Evolutionary conservation across 2,113 vertebrate genomes (phyloP), one percentile per base, ranked within the genome.

Genomic region (Thunnus thynnus): DNA sequence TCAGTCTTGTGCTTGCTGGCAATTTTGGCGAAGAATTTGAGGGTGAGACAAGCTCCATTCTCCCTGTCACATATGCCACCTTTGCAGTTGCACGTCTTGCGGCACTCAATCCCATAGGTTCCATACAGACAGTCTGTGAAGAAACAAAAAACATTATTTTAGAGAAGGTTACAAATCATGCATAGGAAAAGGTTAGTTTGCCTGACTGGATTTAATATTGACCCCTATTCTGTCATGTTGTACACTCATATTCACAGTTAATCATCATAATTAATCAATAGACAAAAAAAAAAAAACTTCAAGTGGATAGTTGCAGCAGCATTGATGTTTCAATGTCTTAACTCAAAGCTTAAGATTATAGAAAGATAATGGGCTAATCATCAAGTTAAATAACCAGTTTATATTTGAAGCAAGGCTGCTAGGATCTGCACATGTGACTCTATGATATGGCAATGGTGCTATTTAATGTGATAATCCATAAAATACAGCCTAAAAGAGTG

Each of bases 31-130:
- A 98, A 96, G 93, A 99, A 98, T 0, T 95, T 96, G 64, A 99
- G 97, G 72, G 94, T 97, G 85, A 98, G 82, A 83, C 98, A 99
- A 57, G 96, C 96, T 6, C 98, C 98, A 0, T 96, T 98, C 89
- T 96, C 96, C 84, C 96, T 95, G 94, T 99, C 97, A 91, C 98
- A 99, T 52, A 99, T 96, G 84, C 97, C 94, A 54, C 92, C 96
- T n/a, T 95, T 96, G 86, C 98, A 99, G 81, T 87, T 96, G 94
- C 98, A 99, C 0, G 89, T 95, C 90, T 97, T 95, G 72, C 96
- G 96, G 91, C 98, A 99, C 76, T 97, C 98, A 52, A 97, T 82
- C 57, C 98, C 98, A 0, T 96, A 98, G 58, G 96, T 98, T 72
- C 98, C 98, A 0, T 96, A 99, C 5, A 92, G 92, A 76, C 98